Evolutionary conservation across 2,113 vertebrate species (phyloP).

Genomic region (Triplophysa siluroides): DNA sequence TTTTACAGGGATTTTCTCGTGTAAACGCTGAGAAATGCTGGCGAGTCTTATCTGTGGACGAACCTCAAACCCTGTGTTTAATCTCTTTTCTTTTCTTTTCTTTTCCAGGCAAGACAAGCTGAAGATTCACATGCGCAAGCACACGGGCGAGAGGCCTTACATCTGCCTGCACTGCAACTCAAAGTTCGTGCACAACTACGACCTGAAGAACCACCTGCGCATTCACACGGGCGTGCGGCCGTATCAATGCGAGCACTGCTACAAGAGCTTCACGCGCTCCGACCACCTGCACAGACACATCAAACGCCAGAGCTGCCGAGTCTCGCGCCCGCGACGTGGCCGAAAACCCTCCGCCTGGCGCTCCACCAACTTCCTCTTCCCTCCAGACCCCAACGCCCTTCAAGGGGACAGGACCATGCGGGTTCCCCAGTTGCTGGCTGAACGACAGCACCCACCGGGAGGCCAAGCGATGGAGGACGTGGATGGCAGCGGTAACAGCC

Average conservation of each 20-base stretch:
- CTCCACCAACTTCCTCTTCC: conserved; percentile 82
- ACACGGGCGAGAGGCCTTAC: conserved; percentile 96
- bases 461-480: conserved; percentile 75
- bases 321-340: conserved; percentile 85
- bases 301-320: conserved; percentile 94
- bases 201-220: conserved; percentile 98
- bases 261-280: conserved; percentile 97
- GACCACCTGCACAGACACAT: conserved; percentile 97
- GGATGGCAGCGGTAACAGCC: conserved; percentile 66
- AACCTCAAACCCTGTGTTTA: conserved; percentile 19
- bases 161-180: conserved; percentile 98
- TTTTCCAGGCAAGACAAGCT: conserved; percentile 93
- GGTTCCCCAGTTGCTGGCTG: conserved; percentile 64
- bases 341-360: conserved; percentile 87
- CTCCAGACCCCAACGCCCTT: conserved; percentile 54
- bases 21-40: neutral
- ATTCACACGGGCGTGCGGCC: conserved; percentile 96
- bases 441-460: conserved; percentile 68
- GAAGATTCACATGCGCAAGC: conserved; percentile 99
- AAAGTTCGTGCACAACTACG: conserved; percentile 98
- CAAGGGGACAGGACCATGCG: conserved; percentile 75
- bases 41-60: neutral
- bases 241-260: conserved; percentile 98
- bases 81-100: conserved; percentile 11
- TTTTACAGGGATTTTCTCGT: conserved; percentile 25